These are phyloP conservation scores for Onychorhynchus coronatus DNA, from an alignment of 2,113 vertebrate species.

Conservation along the genomic window DNA sequence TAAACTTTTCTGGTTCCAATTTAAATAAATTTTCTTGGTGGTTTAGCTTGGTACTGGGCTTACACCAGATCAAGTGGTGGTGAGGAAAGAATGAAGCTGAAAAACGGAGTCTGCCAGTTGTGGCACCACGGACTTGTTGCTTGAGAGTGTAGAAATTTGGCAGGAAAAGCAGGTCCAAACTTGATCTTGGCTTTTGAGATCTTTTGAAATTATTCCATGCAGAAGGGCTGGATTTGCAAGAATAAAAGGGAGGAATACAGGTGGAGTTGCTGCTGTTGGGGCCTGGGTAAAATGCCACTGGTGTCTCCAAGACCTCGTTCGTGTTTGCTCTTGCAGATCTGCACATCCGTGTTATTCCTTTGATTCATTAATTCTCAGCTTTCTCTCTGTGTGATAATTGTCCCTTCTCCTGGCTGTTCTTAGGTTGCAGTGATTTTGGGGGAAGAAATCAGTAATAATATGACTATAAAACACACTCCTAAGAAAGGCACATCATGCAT, in stretches of 20 bases:
- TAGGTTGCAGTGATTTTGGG: not conserved
- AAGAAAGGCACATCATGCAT: rapidly evolving
- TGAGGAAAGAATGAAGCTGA: not conserved
- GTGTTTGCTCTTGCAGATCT: not conserved
- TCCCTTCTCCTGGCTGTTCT: not conserved
- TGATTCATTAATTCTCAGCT: not conserved
- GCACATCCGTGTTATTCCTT: rapidly evolving
- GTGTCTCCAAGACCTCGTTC: not conserved
- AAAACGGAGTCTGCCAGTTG: not conserved
- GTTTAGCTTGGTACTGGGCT: not conserved
- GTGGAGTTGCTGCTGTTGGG: not conserved
- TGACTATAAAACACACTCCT: not conserved
- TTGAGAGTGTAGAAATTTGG: not conserved
- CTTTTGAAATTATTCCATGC: not conserved
- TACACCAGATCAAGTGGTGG: not conserved
- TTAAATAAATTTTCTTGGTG: not conserved
- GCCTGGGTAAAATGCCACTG: not conserved
- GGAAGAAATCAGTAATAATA: not conserved
- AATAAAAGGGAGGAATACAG: not conserved
- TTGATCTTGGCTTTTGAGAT: rapidly evolving
- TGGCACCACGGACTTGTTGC: rapidly evolving
- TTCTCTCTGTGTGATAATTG: rapidly evolving
- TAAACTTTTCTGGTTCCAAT: not conserved
- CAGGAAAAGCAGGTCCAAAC: not conserved
- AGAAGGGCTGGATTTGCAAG: not conserved